Evolutionary conservation across 2,888 invertebrate genomes (phyloP).

Genomic region (Hartigia nigra): DNA sequence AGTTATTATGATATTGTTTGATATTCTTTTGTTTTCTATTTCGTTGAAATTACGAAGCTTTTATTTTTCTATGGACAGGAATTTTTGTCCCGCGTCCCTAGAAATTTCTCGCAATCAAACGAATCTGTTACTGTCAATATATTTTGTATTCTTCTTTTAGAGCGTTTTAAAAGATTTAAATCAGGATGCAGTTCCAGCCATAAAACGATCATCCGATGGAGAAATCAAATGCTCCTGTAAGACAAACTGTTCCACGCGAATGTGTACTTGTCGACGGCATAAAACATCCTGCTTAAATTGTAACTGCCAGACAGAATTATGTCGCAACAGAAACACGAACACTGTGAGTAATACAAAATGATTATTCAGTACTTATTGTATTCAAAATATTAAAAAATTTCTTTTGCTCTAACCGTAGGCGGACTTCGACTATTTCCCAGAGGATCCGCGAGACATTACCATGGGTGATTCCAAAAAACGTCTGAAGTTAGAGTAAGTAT

Average conservation of each 20-base stretch:
- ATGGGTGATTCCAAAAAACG: not conserved
- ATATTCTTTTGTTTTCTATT: slow-evolving; percentile 51
- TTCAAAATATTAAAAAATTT: not conserved
- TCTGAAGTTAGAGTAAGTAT: not conserved
- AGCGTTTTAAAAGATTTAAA: not conserved
- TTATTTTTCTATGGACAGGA: not conserved
- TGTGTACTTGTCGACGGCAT: slow-evolving; percentile 73
- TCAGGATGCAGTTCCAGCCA: slow-evolving; percentile 9
- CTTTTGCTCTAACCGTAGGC: not conserved
- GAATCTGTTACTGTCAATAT: not conserved
- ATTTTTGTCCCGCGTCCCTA: not conserved
- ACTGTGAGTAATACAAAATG: slow-evolving; percentile 32
- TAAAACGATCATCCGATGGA: slow-evolving; percentile 72
- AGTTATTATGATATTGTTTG: slow-evolving; percentile 1
- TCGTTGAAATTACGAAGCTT: not conserved
- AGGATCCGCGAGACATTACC: not conserved
- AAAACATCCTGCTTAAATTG: slow-evolving; percentile 68
- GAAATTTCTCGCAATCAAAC: not conserved
- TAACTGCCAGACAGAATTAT: slow-evolving; percentile 68
- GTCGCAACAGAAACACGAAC: slow-evolving; percentile 56
- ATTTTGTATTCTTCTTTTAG: not conserved
- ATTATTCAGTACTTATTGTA: not conserved
- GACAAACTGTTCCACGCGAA: slow-evolving; percentile 70
- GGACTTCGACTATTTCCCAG: not conserved
- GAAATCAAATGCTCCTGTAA: slow-evolving; percentile 73